phyloP scores from a whole-genome alignment of 1,140 invertebrate species.

The Calliphora vicina region DNA sequence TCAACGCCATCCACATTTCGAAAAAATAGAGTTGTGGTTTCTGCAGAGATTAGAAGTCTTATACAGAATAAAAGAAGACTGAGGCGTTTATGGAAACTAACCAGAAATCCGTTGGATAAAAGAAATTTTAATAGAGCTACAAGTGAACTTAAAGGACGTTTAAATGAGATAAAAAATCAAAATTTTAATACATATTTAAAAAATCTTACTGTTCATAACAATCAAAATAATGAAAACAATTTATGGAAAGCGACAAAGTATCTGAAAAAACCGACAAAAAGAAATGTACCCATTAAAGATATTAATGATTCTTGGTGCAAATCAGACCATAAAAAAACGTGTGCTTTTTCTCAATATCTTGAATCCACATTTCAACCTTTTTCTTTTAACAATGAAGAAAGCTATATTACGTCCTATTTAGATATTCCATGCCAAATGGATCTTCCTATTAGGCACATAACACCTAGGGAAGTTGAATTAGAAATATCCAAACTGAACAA shows the following conservation, averaged over 20 bases:
- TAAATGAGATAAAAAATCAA: too few species aligned
- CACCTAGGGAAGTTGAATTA: constrained; percentile 34
- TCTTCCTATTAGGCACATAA: neutral
- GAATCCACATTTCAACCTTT: constrained; percentile 35
- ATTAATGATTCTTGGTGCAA: constrained; percentile 32
- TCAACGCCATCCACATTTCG: neutral
- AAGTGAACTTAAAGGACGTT: constrained; percentile 31
- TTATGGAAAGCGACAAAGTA: too few species aligned
- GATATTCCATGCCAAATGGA: too few species aligned
- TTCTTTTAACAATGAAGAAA: neutral
- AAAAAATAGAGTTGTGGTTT: too few species aligned
- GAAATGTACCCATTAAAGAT: constrained; percentile 24
- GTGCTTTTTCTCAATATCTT: constrained; percentile 39
- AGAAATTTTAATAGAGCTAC: too few species aligned
- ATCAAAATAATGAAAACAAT: too few species aligned
- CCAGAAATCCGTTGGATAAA: constrained; percentile 37
- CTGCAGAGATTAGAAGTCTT: too few species aligned
- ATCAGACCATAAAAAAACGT: constrained; percentile 29
- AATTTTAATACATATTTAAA: too few species aligned
- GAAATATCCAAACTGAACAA: constrained; percentile 41
- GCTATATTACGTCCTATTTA: too few species aligned
- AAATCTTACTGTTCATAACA: too few species aligned
- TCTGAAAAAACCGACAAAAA: too few species aligned
- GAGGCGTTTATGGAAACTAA: constrained; percentile 6
- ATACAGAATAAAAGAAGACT: constrained; percentile 40